Evolutionary conservation across 1,140 invertebrate genomes (phyloP), one percentile per base, ranked within the genome.

Genomic region (Drosophila repleta): DNA sequence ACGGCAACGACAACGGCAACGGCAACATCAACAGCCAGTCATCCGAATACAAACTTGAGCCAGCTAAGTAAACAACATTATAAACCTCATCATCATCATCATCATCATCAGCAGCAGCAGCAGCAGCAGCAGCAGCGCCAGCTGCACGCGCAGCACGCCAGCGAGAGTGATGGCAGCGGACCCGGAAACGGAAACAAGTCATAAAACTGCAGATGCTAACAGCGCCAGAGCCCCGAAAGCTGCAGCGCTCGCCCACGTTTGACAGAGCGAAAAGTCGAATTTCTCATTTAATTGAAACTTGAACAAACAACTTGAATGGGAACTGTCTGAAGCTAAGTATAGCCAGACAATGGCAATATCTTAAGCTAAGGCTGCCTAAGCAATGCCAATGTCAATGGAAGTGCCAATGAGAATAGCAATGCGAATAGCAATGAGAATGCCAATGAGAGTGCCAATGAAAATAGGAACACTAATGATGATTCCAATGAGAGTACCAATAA

Each of bases 141-240:
- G 29, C 29, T 29, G 11, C 7, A 29, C 49, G 7, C 48, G 13
- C 41, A 15, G n/a, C n/a, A 24, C 41, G n/a, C 35, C 32, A 32
- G 48, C 20, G 13, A 5, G 24, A 11, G 4, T 4, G 20, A 11
- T 29, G 32, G 58, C 11, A 41, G 39, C 37, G 26, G 29, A 37
- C 13, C 69, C 62, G 80, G 73, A 83, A 84, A 72, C 76, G 80
- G 80, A 83, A 83, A 68, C 60, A 75, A 62, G 79, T 57, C 68
- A 74, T 68, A 69, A 81, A 78, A 81, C 55, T 79, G 70, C 75
- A 78, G 8, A 69, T 21, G 51, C 39, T 51, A 21, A 18, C 20
- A 45, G 41, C 3, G 21, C 11, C 20, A 46, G 32, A 26, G 21
- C 15, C 35, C 20, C 63, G n/a, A 56, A 13, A 4, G 37, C 39